phyloP scores from a whole-genome alignment of 2,888 invertebrate species.

The Hyalella azteca region DNA sequence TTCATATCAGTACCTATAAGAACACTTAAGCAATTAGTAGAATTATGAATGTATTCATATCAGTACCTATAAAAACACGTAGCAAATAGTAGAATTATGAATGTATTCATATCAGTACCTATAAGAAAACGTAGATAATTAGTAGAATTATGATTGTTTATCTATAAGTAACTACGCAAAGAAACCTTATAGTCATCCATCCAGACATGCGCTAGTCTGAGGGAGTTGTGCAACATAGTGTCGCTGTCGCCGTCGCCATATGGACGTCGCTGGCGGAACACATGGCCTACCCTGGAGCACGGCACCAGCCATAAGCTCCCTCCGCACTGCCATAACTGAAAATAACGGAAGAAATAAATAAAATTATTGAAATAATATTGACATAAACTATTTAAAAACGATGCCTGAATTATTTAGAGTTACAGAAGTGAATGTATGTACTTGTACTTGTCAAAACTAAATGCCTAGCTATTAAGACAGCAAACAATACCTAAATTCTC shows the following conservation, averaged over 20 bases:
- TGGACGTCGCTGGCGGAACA: constrained; percentile 91
- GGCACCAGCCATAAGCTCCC: constrained; percentile 89
- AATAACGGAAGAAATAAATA: constrained; percentile 39
- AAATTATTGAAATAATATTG: neutral
- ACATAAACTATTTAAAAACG: neutral
- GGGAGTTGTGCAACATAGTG: constrained; percentile 87
- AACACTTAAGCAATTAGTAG: no score
- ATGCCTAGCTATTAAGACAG: neutral
- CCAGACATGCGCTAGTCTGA: constrained; percentile 94
- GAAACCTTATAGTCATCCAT: constrained; percentile 91
- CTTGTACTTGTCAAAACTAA: neutral
- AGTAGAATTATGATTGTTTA: no score
- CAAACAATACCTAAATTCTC: neutral
- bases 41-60: no score
- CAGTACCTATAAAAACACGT: no score
- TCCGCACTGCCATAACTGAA: constrained; percentile 95
- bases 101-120: no score
- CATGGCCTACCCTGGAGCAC: constrained; percentile 94
- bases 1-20: no score
- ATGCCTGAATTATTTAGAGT: neutral
- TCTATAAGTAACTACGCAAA: no score
- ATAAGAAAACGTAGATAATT: no score
- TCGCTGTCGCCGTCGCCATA: constrained; percentile 83
- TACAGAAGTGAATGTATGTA: neutral
- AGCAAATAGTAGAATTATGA: no score